phyloP scores from a whole-genome alignment of 2,113 vertebrate genomes.

The Hemicordylus capensis region DNA sequence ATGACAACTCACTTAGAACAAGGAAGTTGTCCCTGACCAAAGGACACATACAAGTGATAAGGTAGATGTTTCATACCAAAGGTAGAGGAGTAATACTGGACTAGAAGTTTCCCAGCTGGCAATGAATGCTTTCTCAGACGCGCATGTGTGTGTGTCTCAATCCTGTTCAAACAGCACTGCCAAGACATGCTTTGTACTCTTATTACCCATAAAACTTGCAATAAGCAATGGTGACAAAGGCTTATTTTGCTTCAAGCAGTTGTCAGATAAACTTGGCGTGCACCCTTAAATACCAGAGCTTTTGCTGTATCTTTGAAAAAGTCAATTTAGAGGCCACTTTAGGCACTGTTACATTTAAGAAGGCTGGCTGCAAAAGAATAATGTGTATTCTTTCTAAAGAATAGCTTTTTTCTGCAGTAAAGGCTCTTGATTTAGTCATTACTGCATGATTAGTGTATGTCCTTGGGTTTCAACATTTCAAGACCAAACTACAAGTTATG shows the following conservation, averaged over 20 bases:
- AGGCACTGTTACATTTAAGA: conserved; percentile 13
- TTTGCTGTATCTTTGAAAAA: not conserved
- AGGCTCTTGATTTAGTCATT: not conserved
- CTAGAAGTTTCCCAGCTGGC: not conserved
- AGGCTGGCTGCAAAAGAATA: conserved; percentile 1
- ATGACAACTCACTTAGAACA: conserved; percentile 20
- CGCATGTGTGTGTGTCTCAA: not conserved
- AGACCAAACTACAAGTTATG: not conserved
- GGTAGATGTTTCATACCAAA: not conserved
- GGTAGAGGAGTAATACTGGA: not conserved
- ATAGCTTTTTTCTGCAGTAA: not conserved
- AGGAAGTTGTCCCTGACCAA: conserved; percentile 43
- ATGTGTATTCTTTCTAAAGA: not conserved
- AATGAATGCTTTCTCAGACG: not conserved
- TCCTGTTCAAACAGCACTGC: conserved; percentile 3
- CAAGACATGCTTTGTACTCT: fast-evolving
- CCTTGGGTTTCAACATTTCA: not conserved
- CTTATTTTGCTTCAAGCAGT: conserved; percentile 4
- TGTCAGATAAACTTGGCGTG: conserved; percentile 37
- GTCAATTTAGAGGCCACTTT: not conserved
- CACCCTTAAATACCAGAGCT: not conserved
- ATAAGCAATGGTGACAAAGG: conserved; percentile 14
- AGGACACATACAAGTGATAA: conserved; percentile 44
- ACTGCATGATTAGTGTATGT: not conserved
- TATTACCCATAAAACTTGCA: conserved; percentile 12